Evolutionary conservation across 2,888 invertebrate genomes (phyloP), one percentile per base, ranked within the genome.

Genomic region (Schrankia costaestrigalis): DNA sequence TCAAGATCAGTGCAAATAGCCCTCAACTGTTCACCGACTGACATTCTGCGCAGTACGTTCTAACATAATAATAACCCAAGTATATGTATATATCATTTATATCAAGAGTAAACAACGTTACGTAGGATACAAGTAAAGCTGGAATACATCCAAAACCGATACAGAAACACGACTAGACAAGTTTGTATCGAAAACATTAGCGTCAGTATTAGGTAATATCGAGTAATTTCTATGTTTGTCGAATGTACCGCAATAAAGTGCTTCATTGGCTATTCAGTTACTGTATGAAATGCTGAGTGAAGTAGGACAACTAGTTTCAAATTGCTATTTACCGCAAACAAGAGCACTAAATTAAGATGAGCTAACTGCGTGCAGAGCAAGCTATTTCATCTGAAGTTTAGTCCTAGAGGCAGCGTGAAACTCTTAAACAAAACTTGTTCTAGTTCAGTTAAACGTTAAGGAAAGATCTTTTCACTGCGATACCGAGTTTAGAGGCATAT

Each of bases 301-400:
- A 79, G 67, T 68, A 60, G 58, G 64, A 73, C 71, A 72, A 76
- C 74, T 74, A 74, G 73, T 71, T 73, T 68, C 68, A 78, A 84
- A 81, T 80, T 76, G 73, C 72, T 80, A 77, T 79, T 80, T 80
- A 78, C 77, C 75, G 54, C 76, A 77, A 79, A 81, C 80, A 82
- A 79, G 80, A 75, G 65, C 66, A 67, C 70, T 75, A 78, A 80
- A 83, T 80, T 78, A 78, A 78, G 76, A 78, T 73, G 74, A 71
- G 72, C 65, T 65, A 66, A 71, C 69, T 71, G 71, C 67, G 64
- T 69, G 55, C 63, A 54, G 32, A 53, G 46, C 52, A 48, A 47
- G 41, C 47, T 45, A 46, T 57, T 47, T 46, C 45, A 38, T 40
- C 35, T n/a, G n/a, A 31, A 66, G 64, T 41, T 62, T 59, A 41